phyloP scores from a whole-genome alignment of 30 jellyfish, hydroid and myxozoan genomes.

The Rhopilema esculentum region DNA sequence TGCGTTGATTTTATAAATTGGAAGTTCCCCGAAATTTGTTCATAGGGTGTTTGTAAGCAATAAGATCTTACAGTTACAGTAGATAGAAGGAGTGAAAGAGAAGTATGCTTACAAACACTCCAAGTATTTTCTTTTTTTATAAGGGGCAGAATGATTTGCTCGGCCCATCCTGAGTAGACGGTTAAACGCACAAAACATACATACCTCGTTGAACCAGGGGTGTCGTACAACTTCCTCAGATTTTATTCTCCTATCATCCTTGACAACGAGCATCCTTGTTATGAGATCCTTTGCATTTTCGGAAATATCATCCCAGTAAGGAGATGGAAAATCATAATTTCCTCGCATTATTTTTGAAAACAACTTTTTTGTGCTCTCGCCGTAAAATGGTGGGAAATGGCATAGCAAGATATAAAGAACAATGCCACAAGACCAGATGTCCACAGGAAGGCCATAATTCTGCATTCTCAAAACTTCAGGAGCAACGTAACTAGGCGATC shows the following conservation, averaged over 20 bases:
- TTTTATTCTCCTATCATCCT: constrained; percentile 43
- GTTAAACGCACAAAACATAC: too few species aligned
- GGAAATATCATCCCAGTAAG: constrained; percentile 82
- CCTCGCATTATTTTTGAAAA: constrained; percentile 70
- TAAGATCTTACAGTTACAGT: too few species aligned
- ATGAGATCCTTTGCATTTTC: constrained; percentile 74
- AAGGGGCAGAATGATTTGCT: too few species aligned
- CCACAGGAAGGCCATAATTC: constrained; percentile 85
- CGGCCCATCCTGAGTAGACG: too few species aligned
- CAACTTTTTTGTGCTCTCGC: constrained; percentile 43
- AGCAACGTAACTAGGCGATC: constrained; percentile 94
- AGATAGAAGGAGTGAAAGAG: too few species aligned
- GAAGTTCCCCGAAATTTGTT: too few species aligned
- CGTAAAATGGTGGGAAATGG: constrained; percentile 89
- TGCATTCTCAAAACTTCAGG: constrained; percentile 81
- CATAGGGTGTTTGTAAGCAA: neutral
- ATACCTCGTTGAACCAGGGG: constrained; percentile 76
- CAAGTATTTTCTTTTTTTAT: too few species aligned
- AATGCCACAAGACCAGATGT: constrained; percentile 92
- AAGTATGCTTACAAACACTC: too few species aligned
- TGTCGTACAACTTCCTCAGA: constrained; percentile 73
- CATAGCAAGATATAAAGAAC: constrained; percentile 63
- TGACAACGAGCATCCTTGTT: constrained; percentile 59
- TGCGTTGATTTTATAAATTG: too few species aligned
- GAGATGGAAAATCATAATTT: constrained; percentile 53